Evolutionary conservation across 2,113 vertebrate species (phyloP).

Genomic region (Neopipo cinnamomea): DNA sequence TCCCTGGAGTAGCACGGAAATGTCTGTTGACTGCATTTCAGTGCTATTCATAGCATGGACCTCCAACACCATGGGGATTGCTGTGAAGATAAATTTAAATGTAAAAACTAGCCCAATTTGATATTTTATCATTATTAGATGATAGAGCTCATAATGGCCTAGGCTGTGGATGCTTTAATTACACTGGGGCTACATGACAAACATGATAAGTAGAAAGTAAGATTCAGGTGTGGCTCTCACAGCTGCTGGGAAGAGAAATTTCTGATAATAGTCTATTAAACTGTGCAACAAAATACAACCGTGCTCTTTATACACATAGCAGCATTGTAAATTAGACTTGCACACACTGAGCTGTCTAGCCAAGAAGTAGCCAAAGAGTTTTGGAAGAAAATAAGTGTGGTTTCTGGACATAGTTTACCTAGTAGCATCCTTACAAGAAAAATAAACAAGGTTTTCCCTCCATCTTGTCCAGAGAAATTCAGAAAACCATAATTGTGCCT

Average conservation of each 20-base stretch:
- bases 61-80: background rate
- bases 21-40: conserved; percentile 32
- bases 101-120: background rate
- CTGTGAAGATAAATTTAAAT: background rate
- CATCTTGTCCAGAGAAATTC: background rate
- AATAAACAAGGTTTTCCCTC: background rate
- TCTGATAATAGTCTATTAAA: background rate
- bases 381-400: background rate
- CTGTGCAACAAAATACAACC: background rate
- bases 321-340: background rate
- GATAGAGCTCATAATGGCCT: background rate
- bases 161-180: background rate
- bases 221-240: background rate
- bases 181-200: background rate
- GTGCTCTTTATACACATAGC: background rate
- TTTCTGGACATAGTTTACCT: background rate
- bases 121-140: background rate
- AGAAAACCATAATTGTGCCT: background rate
- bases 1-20: conserved; percentile 5
- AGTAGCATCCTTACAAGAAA: background rate
- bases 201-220: background rate
- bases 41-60: background rate
- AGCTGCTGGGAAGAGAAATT: background rate
- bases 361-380: background rate
- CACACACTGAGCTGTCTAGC: background rate